Evolutionary conservation across 2,888 invertebrate genomes (phyloP).

Genomic region (Pseudococcus longispinus): DNA sequence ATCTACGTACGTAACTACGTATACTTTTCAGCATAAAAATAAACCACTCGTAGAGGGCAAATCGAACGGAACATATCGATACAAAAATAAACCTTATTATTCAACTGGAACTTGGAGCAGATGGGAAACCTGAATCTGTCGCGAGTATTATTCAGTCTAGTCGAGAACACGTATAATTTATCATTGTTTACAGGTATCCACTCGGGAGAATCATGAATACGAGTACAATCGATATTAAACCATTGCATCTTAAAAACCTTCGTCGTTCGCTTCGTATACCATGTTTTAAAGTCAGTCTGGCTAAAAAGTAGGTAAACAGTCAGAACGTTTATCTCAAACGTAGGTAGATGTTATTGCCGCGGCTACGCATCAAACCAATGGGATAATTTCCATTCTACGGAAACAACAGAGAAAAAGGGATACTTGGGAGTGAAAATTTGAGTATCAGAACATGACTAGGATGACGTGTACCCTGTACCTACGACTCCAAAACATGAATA

Average conservation of each 20-base stretch:
- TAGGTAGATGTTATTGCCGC: not conserved
- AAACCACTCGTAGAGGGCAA: not conserved
- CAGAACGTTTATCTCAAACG: not conserved
- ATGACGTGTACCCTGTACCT: not conserved
- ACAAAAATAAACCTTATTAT: not conserved
- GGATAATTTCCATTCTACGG: not conserved
- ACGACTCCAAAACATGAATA: slow-evolving; percentile 6
- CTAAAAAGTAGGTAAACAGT: not conserved
- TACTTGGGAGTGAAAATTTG: not conserved
- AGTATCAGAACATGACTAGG: not conserved
- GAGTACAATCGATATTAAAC: not conserved
- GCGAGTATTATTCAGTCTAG: not conserved
- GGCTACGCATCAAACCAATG: not conserved
- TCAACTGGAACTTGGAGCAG: not conserved
- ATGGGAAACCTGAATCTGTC: not conserved
- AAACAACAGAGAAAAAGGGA: not conserved
- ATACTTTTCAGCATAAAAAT: not conserved
- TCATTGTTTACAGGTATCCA: not conserved
- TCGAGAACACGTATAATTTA: not conserved
- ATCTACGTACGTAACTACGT: not conserved
- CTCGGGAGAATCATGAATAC: not conserved
- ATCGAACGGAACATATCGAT: not conserved
- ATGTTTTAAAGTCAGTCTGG: not conserved
- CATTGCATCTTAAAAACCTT: no score
- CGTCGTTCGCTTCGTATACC: not conserved